Evolutionary conservation across 2,888 invertebrate species (phyloP).

Genomic region (Eristalis pertinax): DNA sequence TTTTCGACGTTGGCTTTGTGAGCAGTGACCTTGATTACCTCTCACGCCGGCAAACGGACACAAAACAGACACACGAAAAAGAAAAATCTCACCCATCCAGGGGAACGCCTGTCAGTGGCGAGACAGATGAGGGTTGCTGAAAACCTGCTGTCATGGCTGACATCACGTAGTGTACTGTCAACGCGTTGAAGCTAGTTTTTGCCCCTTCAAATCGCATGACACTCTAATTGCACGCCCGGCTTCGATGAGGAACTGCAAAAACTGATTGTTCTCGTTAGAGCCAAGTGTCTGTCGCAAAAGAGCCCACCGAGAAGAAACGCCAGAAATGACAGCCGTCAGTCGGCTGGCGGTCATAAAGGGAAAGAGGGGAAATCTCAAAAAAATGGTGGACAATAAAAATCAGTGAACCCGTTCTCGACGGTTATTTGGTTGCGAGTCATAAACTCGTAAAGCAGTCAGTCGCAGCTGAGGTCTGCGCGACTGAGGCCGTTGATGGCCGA

Average conservation of each 20-base stretch:
- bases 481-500: background rate
- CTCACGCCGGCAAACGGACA: background rate
- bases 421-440: constrained; percentile 38
- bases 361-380: background rate
- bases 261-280: background rate
- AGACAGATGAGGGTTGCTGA: background rate
- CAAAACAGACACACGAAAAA: constrained; percentile 1
- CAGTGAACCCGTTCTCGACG: constrained; percentile 34
- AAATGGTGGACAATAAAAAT: constrained; percentile 33
- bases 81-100: background rate
- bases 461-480: background rate
- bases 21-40: constrained; percentile 44
- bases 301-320: background rate
- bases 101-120: background rate
- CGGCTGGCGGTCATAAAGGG: background rate
- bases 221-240: background rate
- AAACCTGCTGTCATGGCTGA: constrained; percentile 8
- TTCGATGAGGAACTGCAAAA: background rate
- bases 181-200: background rate
- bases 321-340: background rate
- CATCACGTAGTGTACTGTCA: constrained; percentile 11
- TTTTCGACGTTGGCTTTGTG: background rate
- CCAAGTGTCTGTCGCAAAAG: background rate
- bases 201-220: background rate
- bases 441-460: constrained; percentile 3